Evolutionary conservation across 1,140 invertebrate species (phyloP), one percentile per base, ranked within the genome.

Genomic region (Drosophila carrolli): DNA sequence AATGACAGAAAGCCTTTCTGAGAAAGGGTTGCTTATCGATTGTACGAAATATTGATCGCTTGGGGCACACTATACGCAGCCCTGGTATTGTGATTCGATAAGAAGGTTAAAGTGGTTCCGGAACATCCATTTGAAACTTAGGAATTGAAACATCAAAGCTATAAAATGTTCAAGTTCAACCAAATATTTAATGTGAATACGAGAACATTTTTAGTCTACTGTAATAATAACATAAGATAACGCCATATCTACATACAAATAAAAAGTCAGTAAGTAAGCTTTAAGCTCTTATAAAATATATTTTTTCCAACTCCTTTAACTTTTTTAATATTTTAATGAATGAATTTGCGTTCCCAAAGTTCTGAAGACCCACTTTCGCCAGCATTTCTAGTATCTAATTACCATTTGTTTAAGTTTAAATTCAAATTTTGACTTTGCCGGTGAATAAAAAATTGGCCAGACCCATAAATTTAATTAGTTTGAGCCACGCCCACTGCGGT

Each of bases 391-490:
- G 32, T 29, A 46, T 19, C 44, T 71, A 50, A 71, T 71, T 71
- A 71, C 19, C 67, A 58, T 71, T 71, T 71, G 29, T 58, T 71
- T 71, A 71, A 71, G 43, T 71, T 71, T 57, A 70, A 71, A 71
- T 40, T 70, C 14, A 72, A 72, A 72, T 73, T 59, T 61, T 11
- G 27, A 59, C 54, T 59, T 44, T 29, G 32, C 10, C 14, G 16
- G 14, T 59, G 8, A 32, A 46, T 41, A 65, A 66, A 59, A 80
- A 80, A 62, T 55, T 75, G 35, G 56, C 46, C 56, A 65, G 65
- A 72, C 66, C 83, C 78, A 86, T 86, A 86, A 83, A 86, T 86
- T 76, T 83, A 88, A 86, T 86, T 86, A 86, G 79, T 76, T 79
- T 73, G 85, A 88, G 83, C 75, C 74, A 79, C 32, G 75, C 70